Percentiles rank a stretch among this genome's conserved stretches.
Evolutionary conservation across 2,888 invertebrate species (phyloP).

Genomic region (Ochlodes sylvanus): DNA sequence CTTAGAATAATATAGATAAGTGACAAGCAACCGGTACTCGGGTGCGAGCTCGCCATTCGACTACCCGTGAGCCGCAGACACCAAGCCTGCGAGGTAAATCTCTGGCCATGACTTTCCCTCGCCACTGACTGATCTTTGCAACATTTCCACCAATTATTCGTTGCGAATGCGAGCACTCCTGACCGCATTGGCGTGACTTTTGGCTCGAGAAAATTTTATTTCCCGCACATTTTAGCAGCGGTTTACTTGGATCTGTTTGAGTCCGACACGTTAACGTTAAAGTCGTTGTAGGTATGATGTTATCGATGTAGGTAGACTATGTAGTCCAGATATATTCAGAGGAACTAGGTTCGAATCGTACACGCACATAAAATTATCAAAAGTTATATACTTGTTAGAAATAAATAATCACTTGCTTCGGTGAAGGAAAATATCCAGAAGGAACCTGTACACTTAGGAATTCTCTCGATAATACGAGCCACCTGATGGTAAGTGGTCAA

Average conservation of each 20-base stretch:
- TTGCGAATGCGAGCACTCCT: slow-evolving; percentile 14
- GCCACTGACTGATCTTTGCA: slow-evolving; percentile 41
- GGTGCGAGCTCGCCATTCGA: slow-evolving; percentile 62
- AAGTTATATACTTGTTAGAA: too few relatives aligned
- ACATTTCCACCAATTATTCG: slow-evolving; percentile 56
- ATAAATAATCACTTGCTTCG: too few relatives aligned
- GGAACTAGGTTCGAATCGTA: too few relatives aligned
- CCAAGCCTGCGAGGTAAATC: slow-evolving; percentile 52
- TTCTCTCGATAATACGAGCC: too few relatives aligned
- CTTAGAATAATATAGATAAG: background rate
- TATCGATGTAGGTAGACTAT: too few relatives aligned
- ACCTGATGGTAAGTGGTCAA: too few relatives aligned
- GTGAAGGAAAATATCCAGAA: too few relatives aligned
- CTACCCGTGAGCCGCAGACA: slow-evolving; percentile 44
- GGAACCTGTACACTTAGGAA: too few relatives aligned
- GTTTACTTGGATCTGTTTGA: background rate
- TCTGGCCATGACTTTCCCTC: slow-evolving; percentile 78
- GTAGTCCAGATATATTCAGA: too few relatives aligned
- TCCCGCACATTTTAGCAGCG: background rate
- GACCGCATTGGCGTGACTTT: slow-evolving; percentile 27
- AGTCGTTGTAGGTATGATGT: too few relatives aligned
- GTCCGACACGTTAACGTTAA: too few relatives aligned
- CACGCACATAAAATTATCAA: too few relatives aligned
- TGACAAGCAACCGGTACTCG: slow-evolving; percentile 14
- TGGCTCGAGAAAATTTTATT: slow-evolving; percentile 10